Conservation (phyloP, 1,140 invertebrate species). For the Cydia splendana region DNA sequence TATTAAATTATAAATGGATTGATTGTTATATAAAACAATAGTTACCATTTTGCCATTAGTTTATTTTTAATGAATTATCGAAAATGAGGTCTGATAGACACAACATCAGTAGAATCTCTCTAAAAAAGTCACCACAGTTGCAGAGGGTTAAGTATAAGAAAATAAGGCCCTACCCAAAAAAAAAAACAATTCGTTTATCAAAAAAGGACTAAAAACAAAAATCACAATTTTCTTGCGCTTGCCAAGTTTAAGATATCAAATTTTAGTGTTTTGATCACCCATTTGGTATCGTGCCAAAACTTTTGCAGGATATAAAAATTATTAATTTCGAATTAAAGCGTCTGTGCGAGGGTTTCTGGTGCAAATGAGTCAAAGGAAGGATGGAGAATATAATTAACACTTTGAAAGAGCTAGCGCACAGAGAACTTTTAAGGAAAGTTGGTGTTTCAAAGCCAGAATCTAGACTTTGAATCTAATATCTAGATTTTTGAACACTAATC, state of each 20-base stretch:
- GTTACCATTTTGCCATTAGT: too few relatives aligned
- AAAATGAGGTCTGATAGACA: too few relatives aligned
- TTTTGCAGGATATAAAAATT: slow-evolving; percentile 14
- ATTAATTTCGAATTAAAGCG: slow-evolving; percentile 2
- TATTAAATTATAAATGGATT: too few relatives aligned
- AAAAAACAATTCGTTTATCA: neutral
- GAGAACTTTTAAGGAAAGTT: neutral
- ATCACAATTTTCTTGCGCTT: neutral
- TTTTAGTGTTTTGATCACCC: slow-evolving; percentile 17
- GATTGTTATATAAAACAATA: too few relatives aligned
- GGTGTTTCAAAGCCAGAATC: neutral
- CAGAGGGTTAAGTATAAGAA: too few relatives aligned
- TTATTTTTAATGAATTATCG: too few relatives aligned
- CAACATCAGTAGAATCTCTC: too few relatives aligned
- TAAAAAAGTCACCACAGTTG: too few relatives aligned
- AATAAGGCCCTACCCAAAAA: too few relatives aligned
- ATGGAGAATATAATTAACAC: slow-evolving; percentile 5
- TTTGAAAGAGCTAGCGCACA: neutral
- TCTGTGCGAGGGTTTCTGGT: neutral
- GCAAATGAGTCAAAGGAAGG: slow-evolving; percentile 15
- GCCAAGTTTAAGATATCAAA: slow-evolving; percentile 28
- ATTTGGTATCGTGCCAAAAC: slow-evolving; percentile 20
- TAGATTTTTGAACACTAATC: neutral
- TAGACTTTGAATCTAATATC: neutral
- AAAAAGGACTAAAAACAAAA: neutral